Evolutionary conservation across 2,888 invertebrate species (phyloP).

Genomic region (Drosophila nigricruria): DNA sequence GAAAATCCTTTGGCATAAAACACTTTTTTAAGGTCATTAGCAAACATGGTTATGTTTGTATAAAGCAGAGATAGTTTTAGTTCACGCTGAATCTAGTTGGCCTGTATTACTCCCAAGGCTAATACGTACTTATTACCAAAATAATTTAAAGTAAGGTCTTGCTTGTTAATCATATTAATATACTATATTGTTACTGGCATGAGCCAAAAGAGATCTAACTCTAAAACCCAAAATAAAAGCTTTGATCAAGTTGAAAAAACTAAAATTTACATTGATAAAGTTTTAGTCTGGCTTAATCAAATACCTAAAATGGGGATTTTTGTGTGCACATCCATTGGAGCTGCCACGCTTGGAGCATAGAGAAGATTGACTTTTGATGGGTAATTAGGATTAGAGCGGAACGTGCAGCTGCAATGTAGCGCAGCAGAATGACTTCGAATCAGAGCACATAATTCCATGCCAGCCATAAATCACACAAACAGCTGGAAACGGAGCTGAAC

Average conservation of each 20-base stretch:
- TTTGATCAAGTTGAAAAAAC: too few relatives aligned
- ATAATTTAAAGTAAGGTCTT: neutral
- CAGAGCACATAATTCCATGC: conserved; percentile 59
- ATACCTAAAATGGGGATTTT: neutral
- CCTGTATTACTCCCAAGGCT: conserved; percentile 1
- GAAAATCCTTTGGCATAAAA: conserved; percentile 25
- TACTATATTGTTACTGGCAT: too few relatives aligned
- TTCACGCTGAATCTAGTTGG: neutral
- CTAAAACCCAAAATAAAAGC: too few relatives aligned
- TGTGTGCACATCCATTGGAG: neutral
- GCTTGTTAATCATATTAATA: too few relatives aligned
- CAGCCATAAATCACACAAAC: conserved; percentile 67
- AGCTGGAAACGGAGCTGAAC: conserved; percentile 7
- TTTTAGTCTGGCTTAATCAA: neutral
- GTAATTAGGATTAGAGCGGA: conserved; percentile 39
- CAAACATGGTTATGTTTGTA: neutral
- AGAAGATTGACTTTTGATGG: conserved; percentile 48
- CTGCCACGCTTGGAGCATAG: conserved; percentile 7
- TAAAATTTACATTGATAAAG: neutral
- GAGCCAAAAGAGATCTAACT: too few relatives aligned
- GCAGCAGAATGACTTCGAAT: conserved; percentile 47
- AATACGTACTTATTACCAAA: neutral
- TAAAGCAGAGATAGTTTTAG: neutral
- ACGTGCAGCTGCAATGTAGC: conserved; percentile 44
- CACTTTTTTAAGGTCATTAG: conserved; percentile 19